Percentiles rank a stretch among this genome's conserved stretches.
phyloP scores from a whole-genome alignment of 2,888 invertebrate genomes.

The Capitulum mitella region DNA sequence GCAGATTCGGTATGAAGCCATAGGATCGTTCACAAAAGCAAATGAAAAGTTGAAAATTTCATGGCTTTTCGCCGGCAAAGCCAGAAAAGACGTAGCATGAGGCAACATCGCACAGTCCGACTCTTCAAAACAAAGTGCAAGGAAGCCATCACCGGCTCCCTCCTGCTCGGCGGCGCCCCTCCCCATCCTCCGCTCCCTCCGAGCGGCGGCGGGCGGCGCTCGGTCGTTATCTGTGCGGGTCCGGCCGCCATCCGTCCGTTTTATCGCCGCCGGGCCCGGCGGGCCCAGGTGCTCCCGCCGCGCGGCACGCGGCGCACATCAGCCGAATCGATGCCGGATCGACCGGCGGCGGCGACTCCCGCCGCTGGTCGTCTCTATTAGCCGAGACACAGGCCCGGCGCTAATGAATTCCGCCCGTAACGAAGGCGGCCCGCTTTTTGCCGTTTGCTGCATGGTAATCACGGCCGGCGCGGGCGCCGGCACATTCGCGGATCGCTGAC shows the following conservation, averaged over 20 bases:
- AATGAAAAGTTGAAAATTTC: no score
- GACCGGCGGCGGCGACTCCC: background rate
- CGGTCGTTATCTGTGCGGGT: background rate
- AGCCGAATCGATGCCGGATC: conserved; percentile 16
- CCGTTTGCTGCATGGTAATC: background rate
- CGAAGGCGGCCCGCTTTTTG: background rate
- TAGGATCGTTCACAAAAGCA: no score
- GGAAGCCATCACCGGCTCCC: no score
- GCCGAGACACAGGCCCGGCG: background rate
- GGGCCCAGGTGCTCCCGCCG: background rate
- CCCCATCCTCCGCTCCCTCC: background rate
- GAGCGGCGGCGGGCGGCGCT: no score
- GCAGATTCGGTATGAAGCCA: no score
- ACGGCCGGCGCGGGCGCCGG: background rate
- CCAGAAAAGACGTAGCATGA: no score
- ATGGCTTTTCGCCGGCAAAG: no score
- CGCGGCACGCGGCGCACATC: background rate
- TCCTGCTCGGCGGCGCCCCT: background rate
- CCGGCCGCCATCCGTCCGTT: background rate
- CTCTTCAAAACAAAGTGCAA: no score
- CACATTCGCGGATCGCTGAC: background rate
- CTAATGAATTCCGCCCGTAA: conserved; percentile 5
- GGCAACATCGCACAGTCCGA: no score
- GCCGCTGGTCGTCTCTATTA: background rate
- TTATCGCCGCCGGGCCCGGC: background rate